A percentile compares a stretch with the other conserved stretches of the same genome.
These are phyloP conservation scores for Zeus faber DNA, from an alignment of 2,113 vertebrate genomes.

Conservation along the genomic window DNA sequence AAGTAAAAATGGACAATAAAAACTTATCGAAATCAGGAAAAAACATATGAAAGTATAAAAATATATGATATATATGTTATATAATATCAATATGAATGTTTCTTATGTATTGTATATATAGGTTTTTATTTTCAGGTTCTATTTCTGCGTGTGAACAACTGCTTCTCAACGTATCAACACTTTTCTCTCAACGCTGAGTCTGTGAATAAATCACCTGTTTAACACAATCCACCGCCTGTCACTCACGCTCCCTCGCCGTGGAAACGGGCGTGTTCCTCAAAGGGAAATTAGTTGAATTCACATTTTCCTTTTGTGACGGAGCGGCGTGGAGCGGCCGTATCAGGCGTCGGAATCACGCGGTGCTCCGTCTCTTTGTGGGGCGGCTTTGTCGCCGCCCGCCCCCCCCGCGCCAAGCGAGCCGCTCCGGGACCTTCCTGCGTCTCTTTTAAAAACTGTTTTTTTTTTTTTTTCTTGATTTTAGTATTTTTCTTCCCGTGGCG, in stretches of 20 bases:
- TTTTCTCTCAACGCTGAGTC: no score
- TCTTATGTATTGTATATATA: no score
- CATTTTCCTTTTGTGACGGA: neutral
- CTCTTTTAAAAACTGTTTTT: neutral
- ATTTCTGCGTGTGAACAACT: no score
- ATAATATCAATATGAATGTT: no score
- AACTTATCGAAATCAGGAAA: no score
- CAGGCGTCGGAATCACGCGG: neutral
- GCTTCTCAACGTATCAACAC: no score
- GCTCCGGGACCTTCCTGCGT: no score
- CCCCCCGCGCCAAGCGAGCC: no score
- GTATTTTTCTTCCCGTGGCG: neutral
- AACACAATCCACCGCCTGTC: neutral
- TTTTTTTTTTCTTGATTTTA: neutral
- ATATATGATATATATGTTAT: no score
- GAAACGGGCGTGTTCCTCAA: neutral
- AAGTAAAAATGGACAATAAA: no score
- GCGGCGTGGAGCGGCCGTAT: neutral
- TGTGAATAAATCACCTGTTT: neutral
- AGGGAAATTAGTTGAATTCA: neutral
- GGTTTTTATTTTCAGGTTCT: no score
- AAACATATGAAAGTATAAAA: no score
- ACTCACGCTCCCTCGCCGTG: neutral
- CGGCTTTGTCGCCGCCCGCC: neutral
- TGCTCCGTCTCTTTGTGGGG: neutral